Percentiles rank a stretch among this genome's conserved stretches.
These are phyloP conservation scores for Lerista edwardsae DNA, from an alignment of 2,797 vertebrate genomes.

Conservation along the genomic window DNA sequence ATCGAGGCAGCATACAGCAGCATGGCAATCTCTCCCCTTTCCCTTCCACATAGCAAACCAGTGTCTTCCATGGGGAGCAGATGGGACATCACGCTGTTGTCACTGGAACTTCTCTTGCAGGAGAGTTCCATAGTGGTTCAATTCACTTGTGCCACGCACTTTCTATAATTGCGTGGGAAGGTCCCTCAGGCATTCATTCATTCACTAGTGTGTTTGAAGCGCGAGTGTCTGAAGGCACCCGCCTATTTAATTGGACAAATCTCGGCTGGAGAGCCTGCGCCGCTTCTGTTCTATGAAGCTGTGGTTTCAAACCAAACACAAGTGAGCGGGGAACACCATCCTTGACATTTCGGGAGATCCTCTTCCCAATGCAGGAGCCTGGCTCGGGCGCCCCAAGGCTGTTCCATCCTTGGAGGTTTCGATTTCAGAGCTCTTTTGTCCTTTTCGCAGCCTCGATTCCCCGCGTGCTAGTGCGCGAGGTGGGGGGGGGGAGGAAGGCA, in stretches of 20 bases:
- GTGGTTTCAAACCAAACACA: neutral
- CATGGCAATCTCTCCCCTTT: too few relatives aligned
- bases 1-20: too few relatives aligned
- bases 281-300: neutral
- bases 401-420: too few relatives aligned
- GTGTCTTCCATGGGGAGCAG: neutral
- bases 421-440: neutral
- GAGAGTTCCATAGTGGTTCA: neutral
- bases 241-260: too few relatives aligned
- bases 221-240: neutral
- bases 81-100: neutral
- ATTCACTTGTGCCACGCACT: neutral
- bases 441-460: constrained; percentile 9
- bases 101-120: neutral
- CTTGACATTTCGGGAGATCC: too few relatives aligned
- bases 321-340: too few relatives aligned
- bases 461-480: neutral
- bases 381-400: neutral
- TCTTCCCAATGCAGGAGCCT: neutral
- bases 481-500: constrained; percentile 22
- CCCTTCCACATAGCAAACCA: neutral
- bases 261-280: too few relatives aligned
- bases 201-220: too few relatives aligned
- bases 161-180: neutral
- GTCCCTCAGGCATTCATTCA: neutral